phyloP scores from a whole-genome alignment of 2,888 invertebrate genomes.

The Dermolepida albohirtum region DNA sequence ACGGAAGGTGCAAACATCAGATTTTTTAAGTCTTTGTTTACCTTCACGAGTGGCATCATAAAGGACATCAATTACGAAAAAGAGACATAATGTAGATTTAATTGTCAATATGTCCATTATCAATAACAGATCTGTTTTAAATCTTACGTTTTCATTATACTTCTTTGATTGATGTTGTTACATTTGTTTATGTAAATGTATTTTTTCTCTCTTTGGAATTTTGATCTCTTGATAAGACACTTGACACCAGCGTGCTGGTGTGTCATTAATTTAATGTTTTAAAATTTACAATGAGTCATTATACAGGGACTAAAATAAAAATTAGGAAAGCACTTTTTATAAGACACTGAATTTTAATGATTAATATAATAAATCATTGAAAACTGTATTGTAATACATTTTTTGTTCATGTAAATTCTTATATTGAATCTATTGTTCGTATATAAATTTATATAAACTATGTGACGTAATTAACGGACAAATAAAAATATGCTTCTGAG shows the following conservation, averaged over 20 bases:
- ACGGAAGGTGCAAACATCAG: not conserved
- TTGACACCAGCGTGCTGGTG: not conserved
- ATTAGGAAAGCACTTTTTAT: too few species aligned
- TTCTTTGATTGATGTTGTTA: conserved; percentile 35
- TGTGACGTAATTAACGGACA: too few species aligned
- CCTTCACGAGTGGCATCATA: conserved; percentile 11
- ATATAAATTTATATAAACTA: too few species aligned
- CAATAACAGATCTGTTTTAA: conserved; percentile 37
- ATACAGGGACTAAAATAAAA: too few species aligned
- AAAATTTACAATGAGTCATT: too few species aligned
- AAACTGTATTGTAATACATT: too few species aligned
- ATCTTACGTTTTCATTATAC: conserved; percentile 30
- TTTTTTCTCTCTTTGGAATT: conserved; percentile 1
- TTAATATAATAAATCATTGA: too few species aligned
- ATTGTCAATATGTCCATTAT: conserved; percentile 37
- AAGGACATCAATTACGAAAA: conserved; percentile 31
- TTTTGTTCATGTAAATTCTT: too few species aligned
- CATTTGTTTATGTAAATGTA: conserved; percentile 5
- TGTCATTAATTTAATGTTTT: conserved; percentile 8
- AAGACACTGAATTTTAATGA: too few species aligned
- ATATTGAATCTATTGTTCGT: too few species aligned
- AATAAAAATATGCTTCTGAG: too few species aligned
- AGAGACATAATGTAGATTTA: conserved; percentile 36
- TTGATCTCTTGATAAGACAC: conserved; percentile 15
- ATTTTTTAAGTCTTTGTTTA: conserved; percentile 14